Evolutionary conservation across 2,113 vertebrate species (phyloP).

Genomic region (Macaca nemestrina): DNA sequence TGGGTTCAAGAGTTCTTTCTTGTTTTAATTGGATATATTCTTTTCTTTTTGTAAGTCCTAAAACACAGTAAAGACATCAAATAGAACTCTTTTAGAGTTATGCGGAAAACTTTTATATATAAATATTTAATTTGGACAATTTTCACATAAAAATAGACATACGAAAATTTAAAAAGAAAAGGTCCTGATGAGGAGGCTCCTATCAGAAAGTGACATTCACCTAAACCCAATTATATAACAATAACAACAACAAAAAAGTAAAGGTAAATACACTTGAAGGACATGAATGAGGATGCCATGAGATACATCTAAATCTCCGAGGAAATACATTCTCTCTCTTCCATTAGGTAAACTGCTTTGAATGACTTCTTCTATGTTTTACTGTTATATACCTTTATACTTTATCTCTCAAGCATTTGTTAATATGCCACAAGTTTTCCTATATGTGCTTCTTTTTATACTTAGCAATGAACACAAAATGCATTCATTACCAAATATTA

Average conservation of each 20-base stretch:
- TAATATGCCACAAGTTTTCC: neutral
- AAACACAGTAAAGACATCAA: constrained; percentile 11
- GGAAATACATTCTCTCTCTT: neutral
- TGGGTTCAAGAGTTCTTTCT: constrained; percentile 68
- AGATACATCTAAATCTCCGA: neutral
- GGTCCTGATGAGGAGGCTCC: constrained; percentile 20
- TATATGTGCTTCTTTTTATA: neutral
- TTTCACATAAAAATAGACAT: constrained; percentile 15
- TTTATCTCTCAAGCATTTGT: neutral
- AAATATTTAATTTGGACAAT: constrained; percentile 61
- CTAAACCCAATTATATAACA: neutral
- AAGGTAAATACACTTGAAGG: neutral
- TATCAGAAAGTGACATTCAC: constrained; percentile 11
- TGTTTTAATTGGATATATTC: constrained; percentile 72
- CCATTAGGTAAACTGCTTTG: neutral
- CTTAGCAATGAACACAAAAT: neutral
- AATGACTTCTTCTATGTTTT: neutral
- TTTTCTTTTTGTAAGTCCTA: neutral
- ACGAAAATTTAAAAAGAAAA: constrained; percentile 46
- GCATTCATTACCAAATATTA: neutral
- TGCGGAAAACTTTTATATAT: constrained; percentile 30
- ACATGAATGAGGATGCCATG: neutral
- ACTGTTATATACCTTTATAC: neutral
- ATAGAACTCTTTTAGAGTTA: constrained; percentile 57
- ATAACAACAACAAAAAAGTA: neutral